These are phyloP conservation scores for Aurelia aurita complex sp. Pacific DNA, from an alignment of 30 jellyfish, hydroid and myxozoan species.

Conservation along the genomic window DNA sequence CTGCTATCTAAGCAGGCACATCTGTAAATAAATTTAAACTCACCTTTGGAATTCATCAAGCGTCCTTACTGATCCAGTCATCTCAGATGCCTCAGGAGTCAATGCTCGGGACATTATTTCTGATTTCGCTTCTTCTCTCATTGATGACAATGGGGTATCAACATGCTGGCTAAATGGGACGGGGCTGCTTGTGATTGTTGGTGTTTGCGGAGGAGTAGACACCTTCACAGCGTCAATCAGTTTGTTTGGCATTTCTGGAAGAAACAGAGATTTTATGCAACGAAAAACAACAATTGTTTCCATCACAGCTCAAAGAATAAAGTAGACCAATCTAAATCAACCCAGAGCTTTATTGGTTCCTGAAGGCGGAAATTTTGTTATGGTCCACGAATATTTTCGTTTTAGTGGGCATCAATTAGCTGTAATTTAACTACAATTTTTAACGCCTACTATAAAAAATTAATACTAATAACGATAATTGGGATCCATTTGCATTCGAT, in stretches of 20 bases:
- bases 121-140: constrained; percentile 48
- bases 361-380: too few species aligned
- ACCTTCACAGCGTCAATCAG: neutral
- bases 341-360: too few species aligned
- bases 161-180: neutral
- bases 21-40: too few species aligned
- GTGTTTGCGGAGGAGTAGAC: constrained; percentile 66
- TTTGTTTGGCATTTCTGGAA: neutral
- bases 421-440: too few species aligned
- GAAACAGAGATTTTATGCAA: neutral
- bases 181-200: constrained; percentile 6
- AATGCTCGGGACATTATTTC: constrained; percentile 11
- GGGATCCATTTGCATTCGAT: too few species aligned
- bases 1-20: neutral
- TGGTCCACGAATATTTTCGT: too few species aligned
- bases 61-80: neutral
- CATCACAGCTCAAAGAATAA: too few species aligned
- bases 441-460: too few species aligned
- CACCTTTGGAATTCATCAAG: constrained; percentile 52
- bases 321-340: too few species aligned
- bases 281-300: too few species aligned
- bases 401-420: too few species aligned
- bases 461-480: too few species aligned
- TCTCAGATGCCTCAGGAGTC: constrained; percentile 47
- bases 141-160: constrained; percentile 56